Base-by-base conservation (phyloP, 2,888 invertebrate species). In the Hyposoter dolosus region DNA sequence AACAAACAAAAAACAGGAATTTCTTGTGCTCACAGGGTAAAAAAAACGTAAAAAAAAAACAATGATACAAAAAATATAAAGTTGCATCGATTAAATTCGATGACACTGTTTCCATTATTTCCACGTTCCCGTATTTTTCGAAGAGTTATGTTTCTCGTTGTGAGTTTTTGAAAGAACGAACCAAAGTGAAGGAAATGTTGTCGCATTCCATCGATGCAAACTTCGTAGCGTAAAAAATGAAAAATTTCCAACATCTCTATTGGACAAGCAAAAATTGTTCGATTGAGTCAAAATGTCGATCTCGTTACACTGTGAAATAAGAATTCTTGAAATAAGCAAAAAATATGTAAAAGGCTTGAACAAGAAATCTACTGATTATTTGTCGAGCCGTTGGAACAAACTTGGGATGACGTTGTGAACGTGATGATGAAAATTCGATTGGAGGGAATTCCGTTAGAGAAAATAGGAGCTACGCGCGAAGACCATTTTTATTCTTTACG, bases 321-420 rank as follows among this genome's bases (percentile, higher is more conserved):
- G 47, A 35, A 60, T 60, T 60, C 4, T 60, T 1, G 28, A 60
- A 47, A 71, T 45, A 28, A 77, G 63, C 63, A 71, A 76, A 50
- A 69, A 40, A 66, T 19, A 79, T 79, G 19, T 79, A 15, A 1
- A 75, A 50, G 47, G 68, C 63, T 83, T 79, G 68, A 63, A 69
- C 47, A 43, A 56, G 68, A 53, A 60, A 75, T 79, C 75, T 19
- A 47, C 40, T 12, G 79, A 40, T 83, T 69, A 80, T 79, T 83
- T 80, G 75, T 83, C 40, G 69, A 79, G 56, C 74, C 40, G 56
- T 65, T 47, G 56, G 47, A 40, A 15, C 68, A 78, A 35, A 32
- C 19, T 23, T 56, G 23, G 0, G 53, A 56, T 23, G 12, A 23
- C 3, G 12, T 28, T 56, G 56, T 56, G 23, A 56, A 23, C 56